Conservation (phyloP, 2,113 vertebrate species). For the Dipodomys spectabilis region DNA sequence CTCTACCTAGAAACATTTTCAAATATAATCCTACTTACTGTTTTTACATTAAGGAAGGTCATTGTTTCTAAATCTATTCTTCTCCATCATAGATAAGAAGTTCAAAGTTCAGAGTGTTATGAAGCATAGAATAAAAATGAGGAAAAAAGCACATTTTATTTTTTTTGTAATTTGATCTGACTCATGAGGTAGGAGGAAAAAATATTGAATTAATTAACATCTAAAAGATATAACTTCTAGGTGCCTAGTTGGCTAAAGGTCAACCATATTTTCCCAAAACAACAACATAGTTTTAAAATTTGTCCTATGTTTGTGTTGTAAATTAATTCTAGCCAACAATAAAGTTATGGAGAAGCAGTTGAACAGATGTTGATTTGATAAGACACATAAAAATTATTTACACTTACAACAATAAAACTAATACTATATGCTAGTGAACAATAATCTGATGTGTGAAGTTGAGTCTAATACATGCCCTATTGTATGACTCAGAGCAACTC, state of each 20-base stretch:
- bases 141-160: constrained; percentile 23
- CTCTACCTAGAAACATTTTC: background rate
- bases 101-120: background rate
- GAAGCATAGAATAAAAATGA: constrained; percentile 15
- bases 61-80: constrained; percentile 26
- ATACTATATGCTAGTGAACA: constrained; percentile 52
- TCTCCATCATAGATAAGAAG: background rate
- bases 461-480: constrained; percentile 69
- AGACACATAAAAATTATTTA: background rate
- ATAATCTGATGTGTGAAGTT: constrained; percentile 67
- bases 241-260: background rate
- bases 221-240: constrained; percentile 3
- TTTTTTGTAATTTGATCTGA: constrained; percentile 28
- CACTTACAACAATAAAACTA: constrained; percentile 72
- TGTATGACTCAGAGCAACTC: constrained; percentile 55
- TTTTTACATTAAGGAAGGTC: constrained; percentile 30
- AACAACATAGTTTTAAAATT: background rate
- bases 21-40: background rate
- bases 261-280: constrained; percentile 39
- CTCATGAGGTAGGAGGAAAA: background rate
- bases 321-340: constrained; percentile 1
- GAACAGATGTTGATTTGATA: constrained; percentile 10
- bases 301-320: background rate
- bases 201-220: constrained; percentile 29
- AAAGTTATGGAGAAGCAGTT: background rate